Evolutionary conservation across 2,888 invertebrate genomes (phyloP), one percentile per base, ranked within the genome.

Genomic region (Germaria angustata): DNA sequence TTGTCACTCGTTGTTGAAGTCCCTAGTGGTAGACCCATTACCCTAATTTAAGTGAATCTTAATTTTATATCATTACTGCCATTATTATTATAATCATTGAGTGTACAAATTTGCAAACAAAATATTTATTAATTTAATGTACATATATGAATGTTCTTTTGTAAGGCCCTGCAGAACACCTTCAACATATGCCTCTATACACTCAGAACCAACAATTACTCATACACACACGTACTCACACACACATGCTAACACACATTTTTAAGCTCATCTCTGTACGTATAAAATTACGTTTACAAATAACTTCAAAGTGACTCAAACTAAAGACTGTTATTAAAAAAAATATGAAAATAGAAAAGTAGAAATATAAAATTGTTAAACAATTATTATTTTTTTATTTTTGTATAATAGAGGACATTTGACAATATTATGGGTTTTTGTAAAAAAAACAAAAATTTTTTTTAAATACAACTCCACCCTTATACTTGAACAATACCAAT

Each of bases 251-350:
- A 1, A 24, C 39, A 41, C 3, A 15, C 28, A 46, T 7, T 17
- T 11, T 34, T 17, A 11, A 36, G 22, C n/a, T 49, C 5, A 49
- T 22, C 20, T 36, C 28, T 5, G 28, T 3, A 39, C 6, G 32
- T 2, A 51, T 13, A 51, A 11, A 13, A 46, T 36, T 66, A 6
- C 32, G 2, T 66, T 55, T 20, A 44, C 3, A 78, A 71, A 71
- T 71, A 78, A 71, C 78, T 78, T 71, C 78, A 78, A 71, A 78
- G 78, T 65, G 15, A 66, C 13, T 41, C 55, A 79, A 63, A 28
- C 28, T 28, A 28, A 61, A 49, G 66, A 68, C 24, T 57, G 41
- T 72, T 66, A 59, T 72, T 65, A 51, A 59, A 59, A n/a, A 36
- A 66, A 15, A 46, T 28, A 32, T 2, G 4, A 24, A 51, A 41